These are phyloP conservation scores for Melanotaenia pygmaea DNA, from an alignment of 2,797 vertebrate species.

Conservation along the genomic window DNA sequence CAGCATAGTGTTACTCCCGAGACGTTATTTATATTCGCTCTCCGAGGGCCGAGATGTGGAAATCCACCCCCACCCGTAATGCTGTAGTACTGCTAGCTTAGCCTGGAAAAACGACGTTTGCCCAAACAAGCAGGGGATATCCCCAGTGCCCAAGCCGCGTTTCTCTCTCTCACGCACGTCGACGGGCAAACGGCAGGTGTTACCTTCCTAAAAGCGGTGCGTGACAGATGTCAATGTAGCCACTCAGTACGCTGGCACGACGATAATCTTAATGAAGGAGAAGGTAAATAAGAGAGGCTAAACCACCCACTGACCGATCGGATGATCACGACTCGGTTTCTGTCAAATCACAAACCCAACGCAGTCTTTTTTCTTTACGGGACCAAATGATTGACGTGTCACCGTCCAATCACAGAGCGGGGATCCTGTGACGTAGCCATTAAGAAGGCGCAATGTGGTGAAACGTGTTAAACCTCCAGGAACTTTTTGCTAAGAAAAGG, in stretches of 20 bases:
- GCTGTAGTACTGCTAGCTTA: conserved; percentile 63
- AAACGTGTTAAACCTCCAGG: neutral
- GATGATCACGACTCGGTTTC: conserved; percentile 80
- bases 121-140: conserved; percentile 24
- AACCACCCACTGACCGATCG: conserved; percentile 74
- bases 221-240: conserved; percentile 13
- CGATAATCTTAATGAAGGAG: conserved; percentile 36
- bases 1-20: conserved; percentile 26
- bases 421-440: conserved; percentile 8
- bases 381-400: conserved; percentile 59
- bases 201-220: conserved; percentile 18
- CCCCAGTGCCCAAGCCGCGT: conserved; percentile 22
- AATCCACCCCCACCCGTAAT: conserved; percentile 73
- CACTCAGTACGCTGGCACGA: conserved; percentile 42
- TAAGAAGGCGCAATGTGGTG: neutral
- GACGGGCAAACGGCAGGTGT: conserved; percentile 15
- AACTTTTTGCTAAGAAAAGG: neutral
- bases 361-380: conserved; percentile 61
- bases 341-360: conserved; percentile 66
- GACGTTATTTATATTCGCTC: conserved; percentile 34
- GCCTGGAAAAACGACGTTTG: conserved; percentile 54
- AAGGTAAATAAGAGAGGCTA: conserved; percentile 57
- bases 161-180: conserved; percentile 3
- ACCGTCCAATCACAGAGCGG: conserved; percentile 62
- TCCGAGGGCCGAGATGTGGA: conserved; percentile 48